These are phyloP conservation scores for Labeo rohita DNA, from an alignment of 2,113 vertebrate genomes.

Conservation along the genomic window DNA sequence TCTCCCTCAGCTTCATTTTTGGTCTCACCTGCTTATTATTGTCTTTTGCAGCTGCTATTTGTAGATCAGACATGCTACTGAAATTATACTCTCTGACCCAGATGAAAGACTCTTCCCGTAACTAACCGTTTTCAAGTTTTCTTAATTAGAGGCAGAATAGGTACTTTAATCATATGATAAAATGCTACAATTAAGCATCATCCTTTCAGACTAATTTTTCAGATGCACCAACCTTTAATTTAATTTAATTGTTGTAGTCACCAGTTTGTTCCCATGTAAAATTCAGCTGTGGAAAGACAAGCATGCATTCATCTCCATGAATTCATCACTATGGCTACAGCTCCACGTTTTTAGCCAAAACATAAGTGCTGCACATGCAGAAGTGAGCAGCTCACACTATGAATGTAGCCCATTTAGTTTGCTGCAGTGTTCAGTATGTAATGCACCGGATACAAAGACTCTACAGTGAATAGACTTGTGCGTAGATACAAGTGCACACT, in stretches of 20 bases:
- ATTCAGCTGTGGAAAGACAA: constrained; percentile 20
- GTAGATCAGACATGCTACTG: constrained; percentile 14
- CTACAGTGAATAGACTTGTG: background rate
- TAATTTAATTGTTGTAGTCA: constrained; percentile 16
- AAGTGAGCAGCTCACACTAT: constrained; percentile 7
- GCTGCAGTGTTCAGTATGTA: constrained; percentile 15
- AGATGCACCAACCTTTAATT: constrained; percentile 21
- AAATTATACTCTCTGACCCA: constrained; percentile 33
- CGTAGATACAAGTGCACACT: background rate
- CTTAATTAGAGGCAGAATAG: constrained; percentile 30
- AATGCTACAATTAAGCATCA: constrained; percentile 6
- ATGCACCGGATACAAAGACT: background rate
- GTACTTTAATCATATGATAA: constrained; percentile 33
- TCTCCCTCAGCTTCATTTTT: background rate
- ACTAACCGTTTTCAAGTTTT: constrained; percentile 34
- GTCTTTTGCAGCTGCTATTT: constrained; percentile 50
- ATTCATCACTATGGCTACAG: constrained; percentile 38
- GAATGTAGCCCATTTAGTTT: constrained; percentile 29
- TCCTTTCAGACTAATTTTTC: constrained; percentile 40
- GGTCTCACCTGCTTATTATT: constrained; percentile 54
- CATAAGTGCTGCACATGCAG: constrained; percentile 7
- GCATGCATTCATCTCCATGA: constrained; percentile 9
- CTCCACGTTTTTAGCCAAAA: background rate
- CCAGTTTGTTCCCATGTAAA: background rate
- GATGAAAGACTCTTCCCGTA: constrained; percentile 37